Evolutionary conservation across 2,888 invertebrate species (phyloP).

Genomic region (Sarcophaga variegata): DNA sequence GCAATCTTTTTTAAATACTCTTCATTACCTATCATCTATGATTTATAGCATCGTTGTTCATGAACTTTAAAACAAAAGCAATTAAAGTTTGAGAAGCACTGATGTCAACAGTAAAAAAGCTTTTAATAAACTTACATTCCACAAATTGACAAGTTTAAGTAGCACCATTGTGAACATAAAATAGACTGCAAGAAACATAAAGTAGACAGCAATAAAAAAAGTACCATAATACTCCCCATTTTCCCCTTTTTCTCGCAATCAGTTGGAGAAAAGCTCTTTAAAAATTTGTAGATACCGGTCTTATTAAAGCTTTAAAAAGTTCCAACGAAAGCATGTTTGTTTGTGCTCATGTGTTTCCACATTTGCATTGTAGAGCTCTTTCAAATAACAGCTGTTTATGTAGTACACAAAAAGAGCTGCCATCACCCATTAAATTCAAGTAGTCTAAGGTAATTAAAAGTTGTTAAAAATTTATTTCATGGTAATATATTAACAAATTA

Average conservation of each 20-base stretch:
- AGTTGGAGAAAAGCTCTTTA: neutral
- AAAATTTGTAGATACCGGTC: conserved; percentile 25
- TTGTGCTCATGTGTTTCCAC: conserved; percentile 27
- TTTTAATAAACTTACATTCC: neutral
- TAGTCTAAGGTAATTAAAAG: neutral
- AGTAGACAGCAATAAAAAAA: neutral
- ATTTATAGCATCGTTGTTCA: too few relatives aligned
- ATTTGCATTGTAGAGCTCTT: neutral
- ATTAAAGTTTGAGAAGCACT: neutral
- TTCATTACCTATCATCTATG: too few relatives aligned
- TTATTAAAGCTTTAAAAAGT: conserved; percentile 28
- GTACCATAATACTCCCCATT: neutral
- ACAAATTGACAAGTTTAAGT: neutral
- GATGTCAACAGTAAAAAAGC: neutral
- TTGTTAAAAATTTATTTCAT: too few relatives aligned
- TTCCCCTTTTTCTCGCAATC: neutral
- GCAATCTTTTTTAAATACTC: too few relatives aligned
- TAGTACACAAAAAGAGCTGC: conserved; percentile 22
- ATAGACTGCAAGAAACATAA: neutral
- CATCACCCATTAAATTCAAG: neutral
- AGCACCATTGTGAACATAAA: neutral
- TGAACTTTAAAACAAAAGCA: neutral
- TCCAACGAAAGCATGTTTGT: neutral
- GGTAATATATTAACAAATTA: too few relatives aligned
- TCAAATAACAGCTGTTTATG: conserved; percentile 45